These are phyloP conservation scores for Eidolon dupreanum DNA, from an alignment of 2,797 vertebrate species.

Conservation along the genomic window DNA sequence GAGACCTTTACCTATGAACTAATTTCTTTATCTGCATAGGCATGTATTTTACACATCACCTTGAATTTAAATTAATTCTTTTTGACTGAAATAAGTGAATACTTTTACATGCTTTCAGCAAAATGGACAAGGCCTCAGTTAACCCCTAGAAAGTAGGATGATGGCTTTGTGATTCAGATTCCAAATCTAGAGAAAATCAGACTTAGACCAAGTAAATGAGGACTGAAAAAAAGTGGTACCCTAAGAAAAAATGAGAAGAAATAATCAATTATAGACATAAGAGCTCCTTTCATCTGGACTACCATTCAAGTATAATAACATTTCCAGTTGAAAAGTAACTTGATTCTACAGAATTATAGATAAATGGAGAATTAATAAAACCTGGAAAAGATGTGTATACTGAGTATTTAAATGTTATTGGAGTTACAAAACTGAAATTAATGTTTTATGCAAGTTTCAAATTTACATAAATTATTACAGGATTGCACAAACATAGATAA, in stretches of 20 bases:
- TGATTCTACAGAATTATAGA: background rate
- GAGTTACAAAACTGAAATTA: background rate
- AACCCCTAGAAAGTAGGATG: background rate
- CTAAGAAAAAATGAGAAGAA: background rate
- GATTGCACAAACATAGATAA: background rate
- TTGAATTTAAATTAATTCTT: slow-evolving; percentile 51
- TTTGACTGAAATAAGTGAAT: background rate
- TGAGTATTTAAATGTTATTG: background rate
- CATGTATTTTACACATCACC: background rate
- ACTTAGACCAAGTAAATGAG: background rate
- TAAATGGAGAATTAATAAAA: background rate
- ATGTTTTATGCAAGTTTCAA: background rate
- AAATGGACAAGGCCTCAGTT: background rate
- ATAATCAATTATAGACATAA: background rate
- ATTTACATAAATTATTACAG: background rate
- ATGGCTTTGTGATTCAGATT: background rate
- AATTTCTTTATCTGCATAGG: background rate
- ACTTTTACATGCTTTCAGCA: background rate
- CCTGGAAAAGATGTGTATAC: background rate
- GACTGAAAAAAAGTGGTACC: background rate
- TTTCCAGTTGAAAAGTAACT: background rate
- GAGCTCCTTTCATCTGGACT: background rate
- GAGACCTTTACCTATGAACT: background rate
- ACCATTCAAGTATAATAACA: background rate
- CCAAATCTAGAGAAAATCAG: background rate